phyloP scores from a whole-genome alignment of 2,888 invertebrate species.

The Metopia argyrocephala region DNA sequence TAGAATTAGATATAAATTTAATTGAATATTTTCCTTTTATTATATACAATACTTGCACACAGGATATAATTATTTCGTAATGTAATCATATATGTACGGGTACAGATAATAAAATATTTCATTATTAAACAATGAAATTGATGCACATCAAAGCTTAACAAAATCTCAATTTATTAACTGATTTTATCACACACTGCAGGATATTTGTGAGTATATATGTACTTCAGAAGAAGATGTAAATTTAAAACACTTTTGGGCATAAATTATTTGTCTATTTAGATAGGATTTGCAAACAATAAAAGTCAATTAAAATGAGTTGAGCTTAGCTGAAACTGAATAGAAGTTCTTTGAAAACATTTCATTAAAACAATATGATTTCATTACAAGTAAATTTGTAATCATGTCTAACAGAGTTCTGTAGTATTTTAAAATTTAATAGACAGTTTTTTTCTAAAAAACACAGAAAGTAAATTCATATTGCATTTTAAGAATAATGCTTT shows the following conservation, averaged over 20 bases:
- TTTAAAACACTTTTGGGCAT: constrained; percentile 5
- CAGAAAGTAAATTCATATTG: no score
- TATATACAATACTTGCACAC: no score
- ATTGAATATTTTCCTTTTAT: no score
- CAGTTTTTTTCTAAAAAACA: no score
- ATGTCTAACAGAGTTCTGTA: no score
- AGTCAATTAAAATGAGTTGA: background rate
- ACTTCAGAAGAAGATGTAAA: background rate
- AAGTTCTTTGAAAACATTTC: background rate
- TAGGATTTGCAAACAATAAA: background rate
- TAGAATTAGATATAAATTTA: background rate
- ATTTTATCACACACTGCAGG: no score
- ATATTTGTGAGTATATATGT: no score
- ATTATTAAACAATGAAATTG: background rate
- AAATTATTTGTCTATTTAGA: background rate
- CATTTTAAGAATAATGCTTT: no score
- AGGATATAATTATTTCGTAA: background rate
- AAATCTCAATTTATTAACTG: no score
- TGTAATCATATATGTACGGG: background rate
- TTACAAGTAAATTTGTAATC: no score
- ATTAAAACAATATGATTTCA: background rate
- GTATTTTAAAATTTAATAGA: no score
- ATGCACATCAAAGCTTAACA: no score
- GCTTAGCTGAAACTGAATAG: background rate
- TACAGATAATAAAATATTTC: background rate